Evolutionary conservation across 1,140 invertebrate genomes (phyloP).

Genomic region (Branchinecta lindahli): DNA sequence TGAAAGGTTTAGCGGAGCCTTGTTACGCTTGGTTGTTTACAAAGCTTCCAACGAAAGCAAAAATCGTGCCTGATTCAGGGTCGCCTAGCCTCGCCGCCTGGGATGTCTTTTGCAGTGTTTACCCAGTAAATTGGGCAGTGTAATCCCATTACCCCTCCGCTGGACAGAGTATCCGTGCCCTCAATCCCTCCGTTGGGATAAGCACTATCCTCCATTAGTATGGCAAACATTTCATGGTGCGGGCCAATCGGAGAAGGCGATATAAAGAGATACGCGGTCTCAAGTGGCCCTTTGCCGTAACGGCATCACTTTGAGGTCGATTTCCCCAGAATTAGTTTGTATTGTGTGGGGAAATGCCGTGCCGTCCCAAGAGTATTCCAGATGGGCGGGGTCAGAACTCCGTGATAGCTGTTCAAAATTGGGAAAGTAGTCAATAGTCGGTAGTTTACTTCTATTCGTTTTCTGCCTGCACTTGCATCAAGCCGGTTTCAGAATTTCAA

Average conservation of each 20-base stretch:
- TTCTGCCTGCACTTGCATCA: too few species aligned
- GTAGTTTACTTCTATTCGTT: too few species aligned
- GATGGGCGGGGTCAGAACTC: not conserved
- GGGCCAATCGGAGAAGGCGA: not conserved
- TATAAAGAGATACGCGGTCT: constrained; percentile 3
- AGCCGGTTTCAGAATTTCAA: too few species aligned
- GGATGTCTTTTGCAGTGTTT: not conserved
- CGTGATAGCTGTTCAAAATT: too few species aligned
- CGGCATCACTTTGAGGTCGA: not conserved
- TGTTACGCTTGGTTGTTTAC: too few species aligned
- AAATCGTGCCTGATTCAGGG: too few species aligned
- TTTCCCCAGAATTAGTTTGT: constrained; percentile 8
- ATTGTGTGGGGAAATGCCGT: not conserved
- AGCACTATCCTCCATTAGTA: constrained; percentile 1
- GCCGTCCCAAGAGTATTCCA: not conserved
- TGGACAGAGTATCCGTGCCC: constrained; percentile 9
- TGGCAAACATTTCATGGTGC: not conserved
- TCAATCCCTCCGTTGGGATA: not conserved
- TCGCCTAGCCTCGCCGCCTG: too few species aligned
- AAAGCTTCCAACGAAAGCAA: too few species aligned
- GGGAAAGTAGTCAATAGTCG: too few species aligned
- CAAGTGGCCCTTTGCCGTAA: constrained; percentile 1
- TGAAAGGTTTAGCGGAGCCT: too few species aligned
- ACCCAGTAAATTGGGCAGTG: constrained; percentile 7
- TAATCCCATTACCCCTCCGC: constrained; percentile 2